phyloP scores from a whole-genome alignment of 2,888 invertebrate species.

The Cyrtodaria siliqua region DNA sequence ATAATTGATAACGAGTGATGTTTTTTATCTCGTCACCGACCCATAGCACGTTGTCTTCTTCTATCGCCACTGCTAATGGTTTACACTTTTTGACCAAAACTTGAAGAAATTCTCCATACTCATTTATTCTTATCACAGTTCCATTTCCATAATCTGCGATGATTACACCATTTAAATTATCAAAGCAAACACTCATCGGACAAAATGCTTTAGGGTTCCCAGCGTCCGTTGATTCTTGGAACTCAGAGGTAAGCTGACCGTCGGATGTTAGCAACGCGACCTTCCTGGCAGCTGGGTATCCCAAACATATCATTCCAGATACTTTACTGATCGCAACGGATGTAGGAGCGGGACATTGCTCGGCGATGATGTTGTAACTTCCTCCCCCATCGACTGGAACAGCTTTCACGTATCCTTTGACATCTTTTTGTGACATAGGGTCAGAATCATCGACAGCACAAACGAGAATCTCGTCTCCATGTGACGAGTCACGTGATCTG shows the following conservation, averaged over 20 bases:
- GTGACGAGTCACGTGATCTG: too few relatives aligned
- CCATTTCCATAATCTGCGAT: constrained; percentile 14
- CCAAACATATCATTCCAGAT: constrained; percentile 4
- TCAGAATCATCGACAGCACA: too few relatives aligned
- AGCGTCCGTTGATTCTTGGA: neutral
- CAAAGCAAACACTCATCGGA: constrained; percentile 16
- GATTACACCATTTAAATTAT: neutral
- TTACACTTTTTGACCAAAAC: neutral
- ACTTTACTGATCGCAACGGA: neutral
- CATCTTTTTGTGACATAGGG: too few relatives aligned
- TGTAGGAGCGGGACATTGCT: constrained; percentile 7
- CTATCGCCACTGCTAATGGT: neutral
- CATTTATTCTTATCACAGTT: constrained; percentile 4
- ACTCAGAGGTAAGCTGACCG: neutral
- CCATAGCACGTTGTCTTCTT: too few relatives aligned
- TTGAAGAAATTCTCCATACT: neutral
- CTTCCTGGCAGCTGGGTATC: constrained; percentile 6
- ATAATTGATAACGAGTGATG: too few relatives aligned
- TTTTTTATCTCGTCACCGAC: too few relatives aligned
- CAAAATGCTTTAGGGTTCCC: neutral
- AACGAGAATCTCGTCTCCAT: too few relatives aligned
- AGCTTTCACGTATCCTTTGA: constrained; percentile 2
- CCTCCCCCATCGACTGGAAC: neutral
- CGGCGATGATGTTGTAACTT: neutral
- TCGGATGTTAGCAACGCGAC: neutral